These are phyloP conservation scores for Enteromius argenteus DNA, from an alignment of 2,797 vertebrate genomes.

Conservation along the genomic window DNA sequence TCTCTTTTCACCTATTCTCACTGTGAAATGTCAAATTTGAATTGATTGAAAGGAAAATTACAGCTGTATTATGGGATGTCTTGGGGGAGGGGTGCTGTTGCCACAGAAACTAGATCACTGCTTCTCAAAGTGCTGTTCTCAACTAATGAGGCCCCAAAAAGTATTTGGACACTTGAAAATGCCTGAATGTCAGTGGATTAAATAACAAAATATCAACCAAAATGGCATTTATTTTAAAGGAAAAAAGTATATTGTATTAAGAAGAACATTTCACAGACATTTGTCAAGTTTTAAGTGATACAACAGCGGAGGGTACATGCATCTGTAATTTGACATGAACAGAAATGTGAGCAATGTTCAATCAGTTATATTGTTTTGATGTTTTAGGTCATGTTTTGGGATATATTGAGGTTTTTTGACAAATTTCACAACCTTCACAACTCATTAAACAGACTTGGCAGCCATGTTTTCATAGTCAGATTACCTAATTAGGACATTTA, in stretches of 20 bases:
- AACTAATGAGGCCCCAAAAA: slow-evolving; percentile 27
- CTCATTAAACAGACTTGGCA: background rate
- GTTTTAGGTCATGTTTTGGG: background rate
- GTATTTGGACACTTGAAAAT: slow-evolving; percentile 1
- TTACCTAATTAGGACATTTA: background rate
- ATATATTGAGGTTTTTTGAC: background rate
- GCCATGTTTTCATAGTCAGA: background rate
- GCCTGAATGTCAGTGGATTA: slow-evolving; percentile 13
- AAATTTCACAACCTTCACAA: background rate
- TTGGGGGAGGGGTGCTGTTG: slow-evolving; percentile 15
- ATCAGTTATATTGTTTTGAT: background rate
- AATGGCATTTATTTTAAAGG: slow-evolving; percentile 1
- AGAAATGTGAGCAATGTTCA: background rate
- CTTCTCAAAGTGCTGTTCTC: slow-evolving; percentile 16
- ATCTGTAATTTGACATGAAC: background rate
- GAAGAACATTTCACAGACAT: background rate
- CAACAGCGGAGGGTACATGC: background rate
- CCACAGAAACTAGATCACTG: slow-evolving; percentile 16
- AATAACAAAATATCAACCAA: slow-evolving; percentile 2
- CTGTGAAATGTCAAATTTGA: slow-evolving; percentile 46
- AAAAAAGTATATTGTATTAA: background rate
- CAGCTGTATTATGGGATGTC: slow-evolving; percentile 35
- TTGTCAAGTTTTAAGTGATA: background rate
- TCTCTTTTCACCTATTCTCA: slow-evolving; percentile 40
- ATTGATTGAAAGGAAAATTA: slow-evolving; percentile 48